Conservation (phyloP, 1,140 invertebrate genomes). For the Cotesia chilonis region DNA sequence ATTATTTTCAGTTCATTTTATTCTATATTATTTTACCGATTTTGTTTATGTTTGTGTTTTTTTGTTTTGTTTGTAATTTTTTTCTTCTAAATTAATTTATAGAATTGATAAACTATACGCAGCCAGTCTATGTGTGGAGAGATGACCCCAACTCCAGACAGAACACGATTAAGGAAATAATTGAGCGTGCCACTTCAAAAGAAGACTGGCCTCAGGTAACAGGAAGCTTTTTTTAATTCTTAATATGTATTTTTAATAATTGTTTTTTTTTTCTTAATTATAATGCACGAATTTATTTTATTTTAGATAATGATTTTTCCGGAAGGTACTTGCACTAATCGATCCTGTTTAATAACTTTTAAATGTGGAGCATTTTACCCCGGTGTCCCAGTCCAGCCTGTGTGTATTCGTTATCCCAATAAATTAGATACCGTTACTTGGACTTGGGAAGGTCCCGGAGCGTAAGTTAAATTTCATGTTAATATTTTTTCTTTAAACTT, state of each 20-base stretch:
- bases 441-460: constrained; percentile 97
- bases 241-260: no score
- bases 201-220: constrained; percentile 90
- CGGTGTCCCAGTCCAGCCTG: constrained; percentile 93
- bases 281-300: constrained; percentile 29
- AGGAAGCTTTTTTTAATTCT: background rate
- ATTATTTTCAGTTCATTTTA: background rate
- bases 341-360: constrained; percentile 92
- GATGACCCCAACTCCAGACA: constrained; percentile 92
- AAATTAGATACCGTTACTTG: constrained; percentile 92
- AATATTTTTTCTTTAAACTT: background rate
- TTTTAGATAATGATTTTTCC: constrained; percentile 92
- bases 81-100: constrained; percentile 48
- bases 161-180: constrained; percentile 91
- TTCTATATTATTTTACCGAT: background rate
- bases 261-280: no score
- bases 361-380: constrained; percentile 94
- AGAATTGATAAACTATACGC: constrained; percentile 92
- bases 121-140: constrained; percentile 92
- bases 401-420: constrained; percentile 91
- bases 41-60: background rate
- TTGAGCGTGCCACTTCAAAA: constrained; percentile 81
- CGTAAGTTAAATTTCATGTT: constrained; percentile 65
- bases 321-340: constrained; percentile 95
- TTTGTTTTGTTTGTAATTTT: background rate